These are phyloP conservation scores for Blastobasis lacticolella DNA, from an alignment of 2,888 invertebrate species.

Conservation along the genomic window DNA sequence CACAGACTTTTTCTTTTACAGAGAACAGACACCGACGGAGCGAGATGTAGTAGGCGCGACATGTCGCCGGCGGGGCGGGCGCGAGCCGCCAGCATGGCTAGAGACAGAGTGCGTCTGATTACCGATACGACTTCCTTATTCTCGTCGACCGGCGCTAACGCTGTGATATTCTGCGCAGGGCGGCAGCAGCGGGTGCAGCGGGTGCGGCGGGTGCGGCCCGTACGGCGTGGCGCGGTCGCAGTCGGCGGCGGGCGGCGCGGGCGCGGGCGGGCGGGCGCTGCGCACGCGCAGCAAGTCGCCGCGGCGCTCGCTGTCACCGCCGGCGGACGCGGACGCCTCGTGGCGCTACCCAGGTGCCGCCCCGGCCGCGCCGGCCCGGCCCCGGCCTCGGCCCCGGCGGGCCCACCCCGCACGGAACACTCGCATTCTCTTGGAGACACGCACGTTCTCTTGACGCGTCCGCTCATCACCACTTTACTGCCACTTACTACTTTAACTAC, in stretches of 20 bases:
- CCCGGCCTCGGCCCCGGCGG: slow-evolving; percentile 35
- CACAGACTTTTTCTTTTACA: slow-evolving; percentile 19
- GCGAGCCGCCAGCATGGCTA: slow-evolving; percentile 78
- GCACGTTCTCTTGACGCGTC: slow-evolving; percentile 60
- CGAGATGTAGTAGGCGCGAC: slow-evolving; percentile 86
- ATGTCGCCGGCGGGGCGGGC: slow-evolving; percentile 87
- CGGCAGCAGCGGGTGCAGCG: slow-evolving; percentile 25
- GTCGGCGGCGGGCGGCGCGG: slow-evolving; percentile 84
- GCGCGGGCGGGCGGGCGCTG: slow-evolving; percentile 64
- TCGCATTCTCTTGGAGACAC: slow-evolving; percentile 40
- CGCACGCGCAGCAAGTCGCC: slow-evolving; percentile 88
- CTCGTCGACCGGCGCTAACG: slow-evolving; percentile 6
- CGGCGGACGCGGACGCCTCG: slow-evolving; percentile 74
- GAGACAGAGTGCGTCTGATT: slow-evolving; percentile 64
- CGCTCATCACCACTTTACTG: slow-evolving; percentile 68
- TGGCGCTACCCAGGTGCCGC: slow-evolving; percentile 76
- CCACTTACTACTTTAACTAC: slow-evolving; percentile 64
- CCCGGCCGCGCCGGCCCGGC: slow-evolving; percentile 33
- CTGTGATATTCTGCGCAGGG: slow-evolving; percentile 38
- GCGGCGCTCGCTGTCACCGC: slow-evolving; percentile 87
- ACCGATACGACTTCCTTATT: slow-evolving; percentile 1
- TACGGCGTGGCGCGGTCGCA: slow-evolving; percentile 83
- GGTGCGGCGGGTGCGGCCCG: slow-evolving; percentile 30
- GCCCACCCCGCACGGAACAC: slow-evolving; percentile 72
- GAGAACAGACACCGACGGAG: slow-evolving; percentile 75